Evolutionary conservation across 1,140 invertebrate species (phyloP).

Genomic region (Lordiphosa clarofinis): DNA sequence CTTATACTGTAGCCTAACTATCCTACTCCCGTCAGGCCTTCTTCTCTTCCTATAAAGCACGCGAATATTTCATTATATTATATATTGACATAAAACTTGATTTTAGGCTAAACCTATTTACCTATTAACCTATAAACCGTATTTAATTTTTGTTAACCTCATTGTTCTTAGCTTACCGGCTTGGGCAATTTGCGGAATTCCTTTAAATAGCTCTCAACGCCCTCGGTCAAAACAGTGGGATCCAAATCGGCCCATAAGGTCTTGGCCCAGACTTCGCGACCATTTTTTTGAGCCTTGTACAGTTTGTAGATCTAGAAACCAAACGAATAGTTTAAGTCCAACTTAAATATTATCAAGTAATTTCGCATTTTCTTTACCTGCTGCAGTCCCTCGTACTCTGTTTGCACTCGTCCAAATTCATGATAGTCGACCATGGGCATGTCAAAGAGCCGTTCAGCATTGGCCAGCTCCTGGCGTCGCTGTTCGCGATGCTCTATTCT

Average conservation of each 20-base stretch:
- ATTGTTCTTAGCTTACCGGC: conserved; percentile 60
- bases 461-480: conserved; percentile 84
- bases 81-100: no score
- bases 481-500: conserved; percentile 85
- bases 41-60: no score
- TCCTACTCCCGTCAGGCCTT: no score
- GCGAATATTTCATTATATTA: no score
- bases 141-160: no score
- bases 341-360: not conserved
- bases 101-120: no score
- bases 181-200: conserved; percentile 85
- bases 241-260: conserved; percentile 93
- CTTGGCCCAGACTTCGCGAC: conserved; percentile 89
- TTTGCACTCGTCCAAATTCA: conserved; percentile 85
- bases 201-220: conserved; percentile 91
- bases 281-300: conserved; percentile 88
- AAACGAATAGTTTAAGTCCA: not conserved
- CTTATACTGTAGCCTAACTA: no score
- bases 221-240: conserved; percentile 89
- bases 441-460: conserved; percentile 92
- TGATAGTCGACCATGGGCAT: conserved; percentile 90
- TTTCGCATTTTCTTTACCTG: conserved; percentile 22
- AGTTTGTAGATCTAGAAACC: conserved; percentile 85
- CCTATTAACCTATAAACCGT: no score
- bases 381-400: conserved; percentile 87